Base-by-base conservation (phyloP, 2,113 vertebrate species). In the Pomatostomus ruficeps region DNA sequence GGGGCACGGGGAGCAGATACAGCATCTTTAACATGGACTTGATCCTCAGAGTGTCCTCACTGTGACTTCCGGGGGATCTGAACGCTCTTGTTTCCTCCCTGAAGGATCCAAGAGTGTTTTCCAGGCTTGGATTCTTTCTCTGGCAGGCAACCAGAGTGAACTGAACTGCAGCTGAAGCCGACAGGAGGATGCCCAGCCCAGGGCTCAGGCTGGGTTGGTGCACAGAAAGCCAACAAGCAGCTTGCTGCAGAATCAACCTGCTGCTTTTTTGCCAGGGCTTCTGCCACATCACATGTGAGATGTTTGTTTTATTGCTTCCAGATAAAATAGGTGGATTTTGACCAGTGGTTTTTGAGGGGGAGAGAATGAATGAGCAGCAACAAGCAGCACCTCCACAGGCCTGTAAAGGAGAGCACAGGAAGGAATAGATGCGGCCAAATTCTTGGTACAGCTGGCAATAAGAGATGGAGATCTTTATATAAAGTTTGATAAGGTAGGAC, bases 101-200 rank as follows among this genome's bases (percentile, higher is more conserved):
- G 58, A 85, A 88, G 29, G 67, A 70, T 58, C 59, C 82, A 59
- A 54, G 67, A 82, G 54, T 72, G 8, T 89, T 93, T 92, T 36
- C 63, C 59, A 88, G 77, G 71, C 67, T 91, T 55, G 29, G 36
- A 28, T 84, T 90, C 46, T 77, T 77, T 77, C 63, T 86, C 79
- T 93, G 89, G 85, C 95, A 90, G 55, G 72, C 45, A 82, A 88
- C 67, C 82, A 91, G 96, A 91, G 67, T 36, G 66, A 88, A 71
- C 10, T 55, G 75, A 91, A 42, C 43, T 90, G 68, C 78, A 79
- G 42, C 71, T 95, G 78, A 71, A 22, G 67, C 75, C 25, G 5
- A 49, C 33, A 40, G 71, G 71, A 61, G 1, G 4, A 66, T 80
- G 59, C 38, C 36, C 31, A 74, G 36, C 66, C 49, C 31, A 3